Conservation (phyloP, 92 coral and sea anemone species). For the Phenganax subtilis region DNA sequence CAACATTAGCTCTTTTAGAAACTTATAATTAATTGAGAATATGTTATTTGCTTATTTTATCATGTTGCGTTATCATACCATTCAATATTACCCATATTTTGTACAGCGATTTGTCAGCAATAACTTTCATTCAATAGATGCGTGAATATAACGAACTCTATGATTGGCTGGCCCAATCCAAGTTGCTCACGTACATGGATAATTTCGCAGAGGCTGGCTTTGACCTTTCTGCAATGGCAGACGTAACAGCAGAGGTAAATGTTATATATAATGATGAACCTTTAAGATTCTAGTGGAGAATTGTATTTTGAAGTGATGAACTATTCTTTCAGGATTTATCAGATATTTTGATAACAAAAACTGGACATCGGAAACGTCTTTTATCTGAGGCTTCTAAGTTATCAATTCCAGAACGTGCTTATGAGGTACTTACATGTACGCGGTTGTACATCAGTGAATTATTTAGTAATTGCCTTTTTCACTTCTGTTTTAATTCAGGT, state of each 20-base stretch:
- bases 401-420: constrained; percentile 1
- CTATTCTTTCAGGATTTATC: constrained; percentile 64
- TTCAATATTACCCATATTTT: too few relatives aligned
- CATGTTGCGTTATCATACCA: too few relatives aligned
- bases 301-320: not conserved
- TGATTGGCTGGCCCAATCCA: constrained; percentile 91
- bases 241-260: constrained; percentile 83
- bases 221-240: constrained; percentile 75
- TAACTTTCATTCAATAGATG: constrained; percentile 48
- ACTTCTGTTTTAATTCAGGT: too few relatives aligned
- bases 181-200: constrained; percentile 77
- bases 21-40: too few relatives aligned
- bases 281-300: not conserved
- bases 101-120: too few relatives aligned
- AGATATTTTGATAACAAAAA: constrained; percentile 65
- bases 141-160: constrained; percentile 80
- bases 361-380: constrained; percentile 88
- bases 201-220: constrained; percentile 91
- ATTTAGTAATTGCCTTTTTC: too few relatives aligned
- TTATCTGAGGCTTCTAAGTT: constrained; percentile 70
- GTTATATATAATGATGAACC: not conserved
- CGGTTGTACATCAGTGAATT: too few relatives aligned
- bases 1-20: too few relatives aligned
- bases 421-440: not conserved
- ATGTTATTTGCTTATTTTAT: too few relatives aligned